These are phyloP conservation scores for Rhizomys pruinosus DNA, from an alignment of 2,113 vertebrate genomes.

Conservation along the genomic window DNA sequence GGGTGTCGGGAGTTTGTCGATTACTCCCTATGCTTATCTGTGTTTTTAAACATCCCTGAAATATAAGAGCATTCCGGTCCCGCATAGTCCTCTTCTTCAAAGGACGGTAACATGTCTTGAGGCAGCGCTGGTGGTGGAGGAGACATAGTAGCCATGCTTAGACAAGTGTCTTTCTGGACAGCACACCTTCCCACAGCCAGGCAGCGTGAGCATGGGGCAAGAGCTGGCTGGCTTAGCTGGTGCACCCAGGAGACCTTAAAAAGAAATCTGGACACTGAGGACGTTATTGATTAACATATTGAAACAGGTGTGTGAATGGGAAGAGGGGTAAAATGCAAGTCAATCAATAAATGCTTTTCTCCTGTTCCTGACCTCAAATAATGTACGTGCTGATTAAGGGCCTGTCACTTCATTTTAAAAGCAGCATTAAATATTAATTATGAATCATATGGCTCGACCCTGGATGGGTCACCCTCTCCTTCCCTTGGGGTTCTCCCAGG, in stretches of 20 bases:
- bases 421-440: constrained; percentile 73
- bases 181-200: rapidly evolving
- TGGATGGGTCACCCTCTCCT: background rate
- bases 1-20: background rate
- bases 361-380: constrained; percentile 39
- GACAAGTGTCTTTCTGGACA: background rate
- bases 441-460: background rate
- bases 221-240: background rate
- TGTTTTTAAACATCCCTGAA: background rate
- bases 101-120: rapidly evolving
- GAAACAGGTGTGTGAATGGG: background rate
- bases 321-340: background rate
- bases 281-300: constrained; percentile 30
- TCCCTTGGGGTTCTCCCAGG: background rate
- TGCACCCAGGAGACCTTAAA: background rate
- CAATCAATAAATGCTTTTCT: constrained; percentile 56
- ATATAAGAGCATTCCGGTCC: rapidly evolving
- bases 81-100: background rate
- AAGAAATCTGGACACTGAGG: background rate
- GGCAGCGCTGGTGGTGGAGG: background rate
- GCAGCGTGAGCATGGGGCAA: background rate
- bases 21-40: background rate
- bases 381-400: background rate
- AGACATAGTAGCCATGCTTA: background rate
- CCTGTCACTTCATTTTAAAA: constrained; percentile 50